Evolutionary conservation across 2,888 invertebrate species (phyloP).

Genomic region (Cataglyphis livida): DNA sequence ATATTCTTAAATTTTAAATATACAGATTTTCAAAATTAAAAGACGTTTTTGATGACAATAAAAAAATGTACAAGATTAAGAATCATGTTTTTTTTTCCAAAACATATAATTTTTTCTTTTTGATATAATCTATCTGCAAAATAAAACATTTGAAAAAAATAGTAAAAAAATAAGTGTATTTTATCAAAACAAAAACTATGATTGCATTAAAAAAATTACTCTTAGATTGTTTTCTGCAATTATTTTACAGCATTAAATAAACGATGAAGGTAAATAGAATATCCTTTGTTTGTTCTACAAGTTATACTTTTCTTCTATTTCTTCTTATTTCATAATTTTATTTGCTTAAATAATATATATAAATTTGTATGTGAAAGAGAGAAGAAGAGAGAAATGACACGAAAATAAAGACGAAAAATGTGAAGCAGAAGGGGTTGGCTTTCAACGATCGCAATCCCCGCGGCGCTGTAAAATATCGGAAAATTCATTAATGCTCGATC

Average conservation of each 20-base stretch:
- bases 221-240: background rate
- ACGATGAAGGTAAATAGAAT: background rate
- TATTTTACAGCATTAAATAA: background rate
- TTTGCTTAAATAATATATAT: too few relatives aligned
- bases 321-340: background rate
- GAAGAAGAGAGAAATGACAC: background rate
- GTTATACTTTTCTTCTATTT: background rate
- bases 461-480: conserved; percentile 68
- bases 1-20: background rate
- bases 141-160: background rate
- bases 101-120: background rate
- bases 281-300: background rate
- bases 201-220: background rate
- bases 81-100: background rate
- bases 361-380: background rate
- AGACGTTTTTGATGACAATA: background rate
- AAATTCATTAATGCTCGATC: conserved; percentile 74
- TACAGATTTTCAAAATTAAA: background rate
- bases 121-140: background rate
- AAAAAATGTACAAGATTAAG: background rate
- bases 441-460: conserved; percentile 58
- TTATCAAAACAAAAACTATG: background rate
- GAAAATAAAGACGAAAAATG: conserved; percentile 31
- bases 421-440: conserved; percentile 34
- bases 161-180: background rate